These are phyloP conservation scores for Drosophila hamatofila DNA, from an alignment of 2,888 invertebrate genomes.

Conservation along the genomic window DNA sequence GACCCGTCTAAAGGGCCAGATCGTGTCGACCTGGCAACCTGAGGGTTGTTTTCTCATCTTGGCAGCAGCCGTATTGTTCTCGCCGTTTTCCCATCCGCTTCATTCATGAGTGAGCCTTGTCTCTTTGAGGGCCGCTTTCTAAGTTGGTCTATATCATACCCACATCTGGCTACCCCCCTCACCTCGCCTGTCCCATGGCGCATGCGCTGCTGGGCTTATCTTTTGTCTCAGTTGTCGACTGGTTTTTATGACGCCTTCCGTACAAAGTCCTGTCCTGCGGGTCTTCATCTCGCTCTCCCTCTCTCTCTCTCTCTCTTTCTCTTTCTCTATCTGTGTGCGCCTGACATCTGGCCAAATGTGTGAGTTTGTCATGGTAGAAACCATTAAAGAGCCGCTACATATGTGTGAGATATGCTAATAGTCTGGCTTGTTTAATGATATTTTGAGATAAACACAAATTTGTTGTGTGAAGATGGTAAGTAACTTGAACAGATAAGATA, in stretches of 20 bases:
- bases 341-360: slow-evolving; percentile 67
- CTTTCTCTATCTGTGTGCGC: slow-evolving; percentile 11
- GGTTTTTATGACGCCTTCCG: slow-evolving; percentile 62
- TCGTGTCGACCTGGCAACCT: slow-evolving; percentile 36
- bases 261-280: slow-evolving; percentile 24
- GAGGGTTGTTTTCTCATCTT: slow-evolving; percentile 56
- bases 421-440: slow-evolving; percentile 38
- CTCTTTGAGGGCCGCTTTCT: slow-evolving; percentile 27
- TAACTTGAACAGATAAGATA: slow-evolving; percentile 14
- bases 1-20: slow-evolving; percentile 41
- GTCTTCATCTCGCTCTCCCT: slow-evolving; percentile 5
- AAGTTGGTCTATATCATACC: slow-evolving; percentile 67
- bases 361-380: slow-evolving; percentile 35
- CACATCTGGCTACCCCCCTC: slow-evolving; percentile 58
- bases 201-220: slow-evolving; percentile 57
- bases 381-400: slow-evolving; percentile 17
- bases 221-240: slow-evolving; percentile 68
- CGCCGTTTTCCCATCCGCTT: slow-evolving; percentile 34
- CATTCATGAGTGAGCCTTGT: slow-evolving; percentile 54
- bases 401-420: slow-evolving; percentile 53
- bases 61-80: slow-evolving; percentile 48
- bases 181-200: slow-evolving; percentile 45
- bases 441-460: slow-evolving; percentile 25
- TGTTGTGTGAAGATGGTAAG: slow-evolving; percentile 27
- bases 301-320: background rate